phyloP scores from a whole-genome alignment of 2,797 vertebrate genomes.

The Anabas testudineus region DNA sequence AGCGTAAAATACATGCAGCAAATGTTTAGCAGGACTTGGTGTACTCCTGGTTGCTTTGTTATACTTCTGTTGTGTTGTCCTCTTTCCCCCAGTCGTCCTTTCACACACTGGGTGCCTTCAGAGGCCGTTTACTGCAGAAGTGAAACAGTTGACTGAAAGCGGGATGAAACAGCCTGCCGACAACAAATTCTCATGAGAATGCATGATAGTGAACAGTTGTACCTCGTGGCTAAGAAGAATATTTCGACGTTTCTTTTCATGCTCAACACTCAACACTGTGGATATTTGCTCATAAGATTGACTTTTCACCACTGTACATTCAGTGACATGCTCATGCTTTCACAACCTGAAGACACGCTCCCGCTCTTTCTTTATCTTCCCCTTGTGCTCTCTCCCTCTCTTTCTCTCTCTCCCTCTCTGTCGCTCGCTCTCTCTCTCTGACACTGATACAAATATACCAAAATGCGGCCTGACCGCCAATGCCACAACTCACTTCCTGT shows the following conservation, averaged over 20 bases:
- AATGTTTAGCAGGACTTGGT: neutral
- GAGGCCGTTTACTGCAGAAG: conserved; percentile 69
- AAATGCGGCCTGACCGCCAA: conserved; percentile 80
- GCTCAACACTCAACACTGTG: conserved; percentile 12
- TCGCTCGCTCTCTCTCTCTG: conserved; percentile 46
- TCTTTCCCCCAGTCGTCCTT: conserved; percentile 10
- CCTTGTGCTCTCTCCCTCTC: conserved; percentile 21
- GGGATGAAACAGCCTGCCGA: conserved; percentile 27
- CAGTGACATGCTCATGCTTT: conserved; percentile 35
- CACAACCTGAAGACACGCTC: conserved; percentile 57
- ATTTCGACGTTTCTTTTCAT: neutral
- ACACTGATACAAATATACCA: conserved; percentile 80
- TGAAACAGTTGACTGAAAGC: conserved; percentile 70
- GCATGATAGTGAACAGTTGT: neutral
- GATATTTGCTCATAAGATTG: conserved; percentile 19
- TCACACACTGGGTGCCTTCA: neutral
- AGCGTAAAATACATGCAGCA: neutral
- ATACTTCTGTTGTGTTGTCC: neutral
- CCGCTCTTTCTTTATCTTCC: conserved; percentile 58
- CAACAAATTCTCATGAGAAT: conserved; percentile 41
- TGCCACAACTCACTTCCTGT: conserved; percentile 89
- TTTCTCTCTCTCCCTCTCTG: conserved; percentile 23
- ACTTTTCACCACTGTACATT: conserved; percentile 3
- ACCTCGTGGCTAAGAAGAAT: neutral
- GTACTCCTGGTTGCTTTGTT: conserved; percentile 2